Base-by-base conservation (phyloP, 2,113 vertebrate species). In the Cheirogaleus medius region DNA sequence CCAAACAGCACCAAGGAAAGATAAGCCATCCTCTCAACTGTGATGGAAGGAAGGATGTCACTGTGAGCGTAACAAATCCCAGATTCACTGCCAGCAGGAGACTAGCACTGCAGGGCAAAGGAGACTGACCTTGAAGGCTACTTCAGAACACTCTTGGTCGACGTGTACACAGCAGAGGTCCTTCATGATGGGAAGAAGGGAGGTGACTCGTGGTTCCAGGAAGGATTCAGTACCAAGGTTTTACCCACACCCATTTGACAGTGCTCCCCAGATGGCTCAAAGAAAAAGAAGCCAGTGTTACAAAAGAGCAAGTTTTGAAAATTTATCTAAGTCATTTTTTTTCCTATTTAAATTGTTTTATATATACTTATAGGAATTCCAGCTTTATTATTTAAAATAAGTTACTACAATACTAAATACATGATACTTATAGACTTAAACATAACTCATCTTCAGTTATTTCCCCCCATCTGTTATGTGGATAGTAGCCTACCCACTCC, bases 301-400 rank as follows among this genome's bases (percentile, higher is more conserved):
- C 4, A n/a, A 64, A 87, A 47, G 21, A 73, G 0, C 6, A 37
- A 9, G 8, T 64, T 83, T 66, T 37, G 12, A 83, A 93, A 92
- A 34, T 37, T 6, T 7, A 64, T 17, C 47, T 69, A 49, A 82
- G 14, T 71, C 5, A 44, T 52, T 91, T 81, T 80, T n/a, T 74
- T 69, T 84, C 39, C 27, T 34, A 69, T 44, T 89, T n/a, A 88
- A 78, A 42, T 27, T 20, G 54, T 77, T 84, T 86, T 42, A 44
- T 27, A 58, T 23, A 25, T 87, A 29, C 39, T 81, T 44, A 42
- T 9, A 84, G 44, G 63, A 83, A 90, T 85, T 34, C 94, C 14
- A 12, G 32, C 34, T 80, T 86, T 78, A 44, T 83, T 68, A 83
- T 56, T 95, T 77, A 92, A 58, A 91, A 37, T 47, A 77, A 86